These are phyloP conservation scores for Ethmia dodecea DNA, from an alignment of 2,888 invertebrate species.

Conservation along the genomic window DNA sequence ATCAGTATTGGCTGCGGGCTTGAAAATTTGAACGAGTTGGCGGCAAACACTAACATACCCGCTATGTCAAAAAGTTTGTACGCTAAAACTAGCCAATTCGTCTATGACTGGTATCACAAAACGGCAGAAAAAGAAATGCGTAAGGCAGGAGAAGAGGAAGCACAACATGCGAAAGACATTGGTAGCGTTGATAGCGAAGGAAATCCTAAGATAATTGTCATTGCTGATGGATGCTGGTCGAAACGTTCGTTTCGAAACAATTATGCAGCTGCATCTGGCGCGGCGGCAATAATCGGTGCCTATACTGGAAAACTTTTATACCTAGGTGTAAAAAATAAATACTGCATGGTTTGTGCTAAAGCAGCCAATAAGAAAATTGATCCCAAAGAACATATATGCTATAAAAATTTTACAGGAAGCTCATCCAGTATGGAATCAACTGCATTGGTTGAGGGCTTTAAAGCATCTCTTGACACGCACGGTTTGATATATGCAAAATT, in stretches of 20 bases:
- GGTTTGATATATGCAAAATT: slow-evolving; percentile 11
- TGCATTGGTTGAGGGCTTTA: slow-evolving; percentile 13
- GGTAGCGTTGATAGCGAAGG: not conserved
- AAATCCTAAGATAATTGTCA: not conserved
- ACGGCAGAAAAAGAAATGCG: not conserved
- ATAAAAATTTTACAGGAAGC: slow-evolving; percentile 4
- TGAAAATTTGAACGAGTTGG: not conserved
- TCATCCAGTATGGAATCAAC: slow-evolving; percentile 10
- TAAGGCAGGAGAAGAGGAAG: not conserved
- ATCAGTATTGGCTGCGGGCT: too few species aligned
- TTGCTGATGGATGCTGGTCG: not conserved
- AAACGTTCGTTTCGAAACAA: not conserved
- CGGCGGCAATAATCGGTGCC: not conserved
- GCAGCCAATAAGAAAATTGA: slow-evolving; percentile 1
- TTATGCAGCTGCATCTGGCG: not conserved
- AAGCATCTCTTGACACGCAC: slow-evolving; percentile 6
- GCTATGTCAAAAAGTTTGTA: not conserved
- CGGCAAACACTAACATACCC: not conserved
- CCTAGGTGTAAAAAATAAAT: not conserved
- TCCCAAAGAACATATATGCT: slow-evolving; percentile 1
- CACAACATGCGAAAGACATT: not conserved
- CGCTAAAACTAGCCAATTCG: not conserved
- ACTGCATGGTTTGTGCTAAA: slow-evolving; percentile 3
- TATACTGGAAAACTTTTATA: not conserved
- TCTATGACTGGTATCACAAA: not conserved